phyloP scores from a whole-genome alignment of 2,113 vertebrate species.

The Ptychochromis oligacanthus region DNA sequence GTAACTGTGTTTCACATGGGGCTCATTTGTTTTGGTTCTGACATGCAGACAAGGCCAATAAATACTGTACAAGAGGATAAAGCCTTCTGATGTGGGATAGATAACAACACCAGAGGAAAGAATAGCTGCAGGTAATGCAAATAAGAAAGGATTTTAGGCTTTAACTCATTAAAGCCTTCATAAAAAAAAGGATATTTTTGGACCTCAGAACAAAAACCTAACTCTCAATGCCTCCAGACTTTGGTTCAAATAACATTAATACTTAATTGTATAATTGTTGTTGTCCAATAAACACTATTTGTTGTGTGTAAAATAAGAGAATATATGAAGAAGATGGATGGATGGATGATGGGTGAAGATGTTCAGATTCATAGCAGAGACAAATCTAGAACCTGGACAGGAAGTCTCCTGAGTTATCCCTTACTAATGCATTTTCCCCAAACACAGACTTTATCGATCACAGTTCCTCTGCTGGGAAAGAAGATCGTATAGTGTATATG shows the following conservation, averaged over 20 bases:
- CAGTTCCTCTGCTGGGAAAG: slow-evolving; percentile 39
- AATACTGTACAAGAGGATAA: background rate
- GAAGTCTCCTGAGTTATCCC: slow-evolving; percentile 18
- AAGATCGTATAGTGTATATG: background rate
- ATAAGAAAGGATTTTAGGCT: background rate
- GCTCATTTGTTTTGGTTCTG: background rate
- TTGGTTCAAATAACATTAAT: background rate
- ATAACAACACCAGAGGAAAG: background rate
- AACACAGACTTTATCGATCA: slow-evolving; percentile 35
- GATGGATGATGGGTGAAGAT: background rate
- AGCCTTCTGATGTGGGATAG: background rate
- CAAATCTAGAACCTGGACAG: background rate
- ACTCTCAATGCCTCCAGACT: background rate
- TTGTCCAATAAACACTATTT: background rate
- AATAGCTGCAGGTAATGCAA: background rate
- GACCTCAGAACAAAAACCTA: background rate
- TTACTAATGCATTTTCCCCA: slow-evolving; percentile 41
- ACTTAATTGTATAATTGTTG: background rate
- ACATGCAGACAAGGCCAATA: slow-evolving; percentile 1
- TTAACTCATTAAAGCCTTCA: background rate
- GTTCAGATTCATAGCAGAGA: background rate
- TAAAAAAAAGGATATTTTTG: background rate
- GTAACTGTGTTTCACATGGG: background rate
- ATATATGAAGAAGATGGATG: background rate
- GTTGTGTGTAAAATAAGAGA: background rate